Percentiles rank a stretch among this genome's conserved stretches.
These are phyloP conservation scores for Papilio gigon DNA, from an alignment of 2,888 invertebrate genomes.

Conservation along the genomic window DNA sequence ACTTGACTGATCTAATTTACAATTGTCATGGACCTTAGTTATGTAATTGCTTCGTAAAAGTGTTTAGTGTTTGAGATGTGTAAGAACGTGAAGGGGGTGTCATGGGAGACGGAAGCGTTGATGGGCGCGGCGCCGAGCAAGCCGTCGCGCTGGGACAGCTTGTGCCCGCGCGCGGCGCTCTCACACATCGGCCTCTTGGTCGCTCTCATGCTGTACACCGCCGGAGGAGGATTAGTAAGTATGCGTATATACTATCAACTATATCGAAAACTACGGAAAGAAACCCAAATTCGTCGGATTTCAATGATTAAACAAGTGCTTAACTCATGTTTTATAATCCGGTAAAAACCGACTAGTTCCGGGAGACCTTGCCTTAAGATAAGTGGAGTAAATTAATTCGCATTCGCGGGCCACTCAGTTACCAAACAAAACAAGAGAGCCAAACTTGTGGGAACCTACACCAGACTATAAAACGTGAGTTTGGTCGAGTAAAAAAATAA, in stretches of 20 bases:
- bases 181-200: slow-evolving; percentile 89
- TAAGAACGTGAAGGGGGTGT: slow-evolving; percentile 71
- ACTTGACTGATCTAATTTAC: background rate
- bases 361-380: too few species aligned
- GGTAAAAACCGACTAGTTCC: too few species aligned
- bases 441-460: background rate
- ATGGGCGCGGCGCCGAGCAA: slow-evolving; percentile 71
- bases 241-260: background rate
- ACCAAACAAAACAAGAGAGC: background rate
- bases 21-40: slow-evolving; percentile 38
- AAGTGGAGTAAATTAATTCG: too few species aligned
- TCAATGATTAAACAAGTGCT: too few species aligned
- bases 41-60: slow-evolving; percentile 41
- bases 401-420: too few species aligned
- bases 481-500: background rate
- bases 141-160: slow-evolving; percentile 74
- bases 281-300: too few species aligned
- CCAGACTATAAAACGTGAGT: background rate
- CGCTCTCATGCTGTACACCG: slow-evolving; percentile 89
- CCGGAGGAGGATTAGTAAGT: slow-evolving; percentile 90
- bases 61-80: slow-evolving; percentile 64
- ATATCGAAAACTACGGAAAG: too few species aligned
- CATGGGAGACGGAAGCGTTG: slow-evolving; percentile 78
- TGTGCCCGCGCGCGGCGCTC: slow-evolving; percentile 85
- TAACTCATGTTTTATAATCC: too few species aligned